Conservation (phyloP, 2,888 invertebrate species). For the Trissonchulus latispiculum region DNA sequence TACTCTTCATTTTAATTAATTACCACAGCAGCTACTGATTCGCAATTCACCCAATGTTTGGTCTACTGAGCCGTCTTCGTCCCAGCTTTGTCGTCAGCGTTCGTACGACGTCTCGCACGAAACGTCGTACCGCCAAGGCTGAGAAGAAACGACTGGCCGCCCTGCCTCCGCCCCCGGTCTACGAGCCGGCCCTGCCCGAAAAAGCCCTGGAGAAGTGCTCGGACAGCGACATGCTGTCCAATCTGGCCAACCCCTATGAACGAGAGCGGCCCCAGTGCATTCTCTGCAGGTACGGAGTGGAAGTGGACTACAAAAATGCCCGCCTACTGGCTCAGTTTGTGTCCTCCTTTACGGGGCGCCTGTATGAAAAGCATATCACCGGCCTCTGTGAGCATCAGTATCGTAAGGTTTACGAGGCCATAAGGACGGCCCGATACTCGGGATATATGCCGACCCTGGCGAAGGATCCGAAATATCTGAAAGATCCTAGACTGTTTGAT, state of each 20-base stretch:
- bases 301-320: conserved; percentile 56
- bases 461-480: conserved; percentile 66
- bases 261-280: conserved; percentile 64
- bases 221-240: background rate
- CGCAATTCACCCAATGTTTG: no score
- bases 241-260: conserved; percentile 59
- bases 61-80: no score
- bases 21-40: no score
- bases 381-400: conserved; percentile 49
- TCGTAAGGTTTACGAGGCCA: conserved; percentile 25
- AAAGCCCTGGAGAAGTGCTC: background rate
- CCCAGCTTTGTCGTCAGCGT: no score
- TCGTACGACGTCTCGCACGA: no score
- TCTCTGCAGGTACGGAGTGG: conserved; percentile 63
- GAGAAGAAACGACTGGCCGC: background rate
- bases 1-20: no score
- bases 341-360: conserved; percentile 80
- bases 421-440: conserved; percentile 38
- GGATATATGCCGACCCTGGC: conserved; percentile 69
- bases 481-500: conserved; percentile 82
- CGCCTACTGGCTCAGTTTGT: conserved; percentile 86
- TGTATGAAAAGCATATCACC: conserved; percentile 84
- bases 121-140: no score
- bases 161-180: background rate
- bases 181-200: background rate